Conservation (phyloP, 2,888 invertebrate genomes). For the Sesamia inferens region DNA sequence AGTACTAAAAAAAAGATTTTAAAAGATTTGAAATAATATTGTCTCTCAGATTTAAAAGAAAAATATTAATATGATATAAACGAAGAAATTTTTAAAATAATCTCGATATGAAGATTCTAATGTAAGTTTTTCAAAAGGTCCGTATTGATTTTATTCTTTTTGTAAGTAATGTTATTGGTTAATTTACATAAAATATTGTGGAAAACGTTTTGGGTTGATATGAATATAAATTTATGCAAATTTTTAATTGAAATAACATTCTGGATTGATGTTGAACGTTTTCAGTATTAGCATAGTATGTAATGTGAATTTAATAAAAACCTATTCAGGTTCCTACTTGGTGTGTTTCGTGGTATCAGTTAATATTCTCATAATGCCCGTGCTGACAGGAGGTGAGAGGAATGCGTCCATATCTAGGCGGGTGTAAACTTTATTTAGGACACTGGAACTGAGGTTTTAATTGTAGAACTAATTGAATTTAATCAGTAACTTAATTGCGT, state of each 20-base stretch:
- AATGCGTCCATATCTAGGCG: not conserved
- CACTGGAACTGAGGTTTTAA: not conserved
- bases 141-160: not conserved
- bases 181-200: slow-evolving; percentile 19
- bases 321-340: not conserved
- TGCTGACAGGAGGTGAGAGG: not conserved
- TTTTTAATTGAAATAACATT: slow-evolving; percentile 27
- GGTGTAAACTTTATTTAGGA: not conserved
- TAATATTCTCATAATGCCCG: not conserved
- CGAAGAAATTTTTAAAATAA: slow-evolving; percentile 45
- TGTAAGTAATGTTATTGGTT: slow-evolving; percentile 16
- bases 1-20: slow-evolving; percentile 57
- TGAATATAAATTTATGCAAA: slow-evolving; percentile 36
- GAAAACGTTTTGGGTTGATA: slow-evolving; percentile 11
- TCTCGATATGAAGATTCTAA: slow-evolving; percentile 37
- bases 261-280: slow-evolving; percentile 24
- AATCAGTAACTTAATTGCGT: too few relatives aligned
- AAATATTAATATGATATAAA: slow-evolving; percentile 38
- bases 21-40: slow-evolving; percentile 56
- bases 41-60: slow-evolving; percentile 57
- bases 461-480: too few relatives aligned
- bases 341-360: not conserved
- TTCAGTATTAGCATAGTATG: slow-evolving; percentile 14
- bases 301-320: not conserved
- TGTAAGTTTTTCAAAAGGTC: slow-evolving; percentile 41